phyloP scores from a whole-genome alignment of 2,888 invertebrate species.

The Mimas tiliae region DNA sequence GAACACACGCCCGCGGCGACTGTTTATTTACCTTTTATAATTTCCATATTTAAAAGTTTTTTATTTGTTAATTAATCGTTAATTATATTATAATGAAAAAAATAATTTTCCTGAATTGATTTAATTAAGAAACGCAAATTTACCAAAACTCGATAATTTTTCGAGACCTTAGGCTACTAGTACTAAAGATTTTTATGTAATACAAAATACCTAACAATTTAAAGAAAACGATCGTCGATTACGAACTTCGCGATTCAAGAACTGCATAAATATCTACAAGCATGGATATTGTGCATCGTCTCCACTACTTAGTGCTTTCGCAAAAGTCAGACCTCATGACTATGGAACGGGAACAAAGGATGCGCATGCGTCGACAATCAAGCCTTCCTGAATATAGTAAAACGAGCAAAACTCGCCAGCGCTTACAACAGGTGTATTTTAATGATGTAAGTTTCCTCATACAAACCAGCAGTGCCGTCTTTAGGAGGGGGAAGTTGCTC shows the following conservation, averaged over 20 bases:
- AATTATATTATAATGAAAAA: not conserved
- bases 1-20: constrained; percentile 35
- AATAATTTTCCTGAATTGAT: not conserved
- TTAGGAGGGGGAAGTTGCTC: not conserved
- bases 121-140: not conserved
- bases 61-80: not conserved
- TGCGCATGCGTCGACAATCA: constrained; percentile 77
- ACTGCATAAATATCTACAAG: constrained; percentile 29
- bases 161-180: not conserved
- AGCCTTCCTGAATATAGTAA: constrained; percentile 80
- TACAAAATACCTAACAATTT: not conserved
- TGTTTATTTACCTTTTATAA: constrained; percentile 9
- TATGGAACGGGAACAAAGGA: constrained; percentile 78
- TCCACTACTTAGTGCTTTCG: constrained; percentile 79
- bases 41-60: not conserved
- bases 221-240: not conserved
- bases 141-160: too few species aligned
- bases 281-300: constrained; percentile 80
- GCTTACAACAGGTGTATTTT: constrained; percentile 75
- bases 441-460: constrained; percentile 70
- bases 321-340: constrained; percentile 82
- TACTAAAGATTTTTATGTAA: not conserved
- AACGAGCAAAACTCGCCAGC: constrained; percentile 69
- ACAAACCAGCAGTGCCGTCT: not conserved
- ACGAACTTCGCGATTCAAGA: not conserved